phyloP scores from a whole-genome alignment of 2,888 invertebrate species.

The Phalera bucephala region DNA sequence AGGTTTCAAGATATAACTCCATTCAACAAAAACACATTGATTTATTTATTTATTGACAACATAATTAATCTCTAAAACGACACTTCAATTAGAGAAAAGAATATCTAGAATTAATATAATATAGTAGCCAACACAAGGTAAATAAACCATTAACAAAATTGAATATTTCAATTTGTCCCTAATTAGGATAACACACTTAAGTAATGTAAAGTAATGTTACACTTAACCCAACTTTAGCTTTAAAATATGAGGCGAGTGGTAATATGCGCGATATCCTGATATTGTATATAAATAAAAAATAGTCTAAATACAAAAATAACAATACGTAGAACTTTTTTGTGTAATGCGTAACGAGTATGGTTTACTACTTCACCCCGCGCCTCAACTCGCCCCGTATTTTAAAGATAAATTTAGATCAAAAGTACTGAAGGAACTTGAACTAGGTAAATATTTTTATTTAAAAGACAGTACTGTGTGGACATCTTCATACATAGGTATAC shows the following conservation, averaged over 20 bases:
- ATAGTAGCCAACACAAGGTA: background rate
- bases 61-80: constrained; percentile 35
- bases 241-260: too few relatives aligned
- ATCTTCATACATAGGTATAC: constrained; percentile 9
- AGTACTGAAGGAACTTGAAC: constrained; percentile 6
- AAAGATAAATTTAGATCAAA: constrained; percentile 2
- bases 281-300: too few relatives aligned
- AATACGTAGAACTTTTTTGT: too few relatives aligned
- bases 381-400: too few relatives aligned
- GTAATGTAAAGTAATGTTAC: too few relatives aligned
- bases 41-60: constrained; percentile 33
- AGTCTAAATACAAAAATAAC: too few relatives aligned
- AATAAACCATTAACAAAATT: background rate
- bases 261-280: too few relatives aligned
- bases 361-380: too few relatives aligned
- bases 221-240: too few relatives aligned
- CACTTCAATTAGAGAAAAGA: constrained; percentile 22
- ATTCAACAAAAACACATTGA: constrained; percentile 24
- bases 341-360: too few relatives aligned
- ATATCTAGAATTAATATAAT: constrained; percentile 15
- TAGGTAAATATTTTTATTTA: constrained; percentile 13
- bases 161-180: constrained; percentile 5
- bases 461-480: constrained; percentile 10
- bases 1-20: constrained; percentile 9
- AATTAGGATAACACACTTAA: constrained; percentile 8